Conservation (phyloP, 2,113 vertebrate genomes). For the Rattus rattus region DNA sequence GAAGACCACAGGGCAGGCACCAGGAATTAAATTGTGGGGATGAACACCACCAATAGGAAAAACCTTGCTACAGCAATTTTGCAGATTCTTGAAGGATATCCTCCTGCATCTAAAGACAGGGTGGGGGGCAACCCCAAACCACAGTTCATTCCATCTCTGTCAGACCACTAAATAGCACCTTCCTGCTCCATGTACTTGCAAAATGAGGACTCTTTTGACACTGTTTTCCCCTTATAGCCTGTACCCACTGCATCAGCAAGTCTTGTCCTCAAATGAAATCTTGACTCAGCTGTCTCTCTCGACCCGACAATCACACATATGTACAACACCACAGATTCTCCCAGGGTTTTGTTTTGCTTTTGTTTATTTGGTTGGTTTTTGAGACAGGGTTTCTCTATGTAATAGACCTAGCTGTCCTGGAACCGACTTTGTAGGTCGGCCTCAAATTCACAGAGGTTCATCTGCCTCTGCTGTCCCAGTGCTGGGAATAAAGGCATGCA, state of each 20-base stretch:
- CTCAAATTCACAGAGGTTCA: neutral
- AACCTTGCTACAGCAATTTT: conserved; percentile 48
- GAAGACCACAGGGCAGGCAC: neutral
- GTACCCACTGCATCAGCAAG: neutral
- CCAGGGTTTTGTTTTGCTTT: neutral
- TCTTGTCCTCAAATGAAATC: neutral
- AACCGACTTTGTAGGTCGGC: neutral
- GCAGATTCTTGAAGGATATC: conserved; percentile 37
- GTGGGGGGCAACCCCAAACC: neutral
- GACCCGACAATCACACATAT: neutral
- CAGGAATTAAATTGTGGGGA: conserved; percentile 28
- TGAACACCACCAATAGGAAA: conserved; percentile 22
- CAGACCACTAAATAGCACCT: conserved; percentile 41
- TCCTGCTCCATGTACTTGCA: neutral
- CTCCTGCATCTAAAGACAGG: neutral
- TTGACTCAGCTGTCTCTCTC: neutral
- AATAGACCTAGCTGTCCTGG: neutral
- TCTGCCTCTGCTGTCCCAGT: neutral
- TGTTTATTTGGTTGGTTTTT: neutral
- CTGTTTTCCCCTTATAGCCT: neutral
- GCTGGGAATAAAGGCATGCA: neutral
- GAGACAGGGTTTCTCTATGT: neutral
- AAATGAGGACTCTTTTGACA: neutral
- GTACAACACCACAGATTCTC: neutral
- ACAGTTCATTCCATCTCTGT: neutral